Percentiles rank a stretch among this genome's conserved stretches.
phyloP scores from a whole-genome alignment of 2,113 vertebrate genomes.

The Solea solea region DNA sequence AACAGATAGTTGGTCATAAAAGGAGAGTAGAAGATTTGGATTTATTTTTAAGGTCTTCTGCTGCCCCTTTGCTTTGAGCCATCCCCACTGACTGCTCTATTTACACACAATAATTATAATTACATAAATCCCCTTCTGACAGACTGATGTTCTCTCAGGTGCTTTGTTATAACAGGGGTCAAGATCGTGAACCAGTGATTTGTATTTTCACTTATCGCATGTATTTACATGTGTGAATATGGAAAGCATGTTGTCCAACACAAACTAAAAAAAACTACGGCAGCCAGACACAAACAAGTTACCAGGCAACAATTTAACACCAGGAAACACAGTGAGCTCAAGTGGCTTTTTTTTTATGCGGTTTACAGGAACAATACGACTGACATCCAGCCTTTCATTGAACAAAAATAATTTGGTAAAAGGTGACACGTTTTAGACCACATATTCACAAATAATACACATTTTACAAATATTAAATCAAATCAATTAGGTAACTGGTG shows the following conservation, averaged over 20 bases:
- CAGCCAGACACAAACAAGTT: neutral
- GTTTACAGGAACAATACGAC: too few relatives aligned
- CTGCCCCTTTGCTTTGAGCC: neutral
- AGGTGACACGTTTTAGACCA: too few relatives aligned
- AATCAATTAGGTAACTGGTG: too few relatives aligned
- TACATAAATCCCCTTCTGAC: conserved; percentile 30
- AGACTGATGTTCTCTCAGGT: neutral
- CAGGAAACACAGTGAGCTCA: too few relatives aligned
- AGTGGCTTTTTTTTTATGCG: too few relatives aligned
- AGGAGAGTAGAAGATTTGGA: neutral
- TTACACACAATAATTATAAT: conserved; percentile 22
- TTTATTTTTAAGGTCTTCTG: too few relatives aligned
- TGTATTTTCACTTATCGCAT: neutral
- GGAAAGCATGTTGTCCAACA: neutral
- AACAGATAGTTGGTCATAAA: neutral
- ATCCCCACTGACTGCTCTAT: neutral
- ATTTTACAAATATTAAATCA: too few relatives aligned
- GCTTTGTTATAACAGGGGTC: neutral
- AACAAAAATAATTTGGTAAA: too few relatives aligned
- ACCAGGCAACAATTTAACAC: neutral
- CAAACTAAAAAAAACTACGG: neutral
- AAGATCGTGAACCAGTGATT: neutral
- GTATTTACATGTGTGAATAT: neutral
- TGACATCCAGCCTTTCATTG: too few relatives aligned
- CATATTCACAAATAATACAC: too few relatives aligned